Conservation (phyloP, 2,113 vertebrate genomes). For the Nothoprocta perdicaria region DNA sequence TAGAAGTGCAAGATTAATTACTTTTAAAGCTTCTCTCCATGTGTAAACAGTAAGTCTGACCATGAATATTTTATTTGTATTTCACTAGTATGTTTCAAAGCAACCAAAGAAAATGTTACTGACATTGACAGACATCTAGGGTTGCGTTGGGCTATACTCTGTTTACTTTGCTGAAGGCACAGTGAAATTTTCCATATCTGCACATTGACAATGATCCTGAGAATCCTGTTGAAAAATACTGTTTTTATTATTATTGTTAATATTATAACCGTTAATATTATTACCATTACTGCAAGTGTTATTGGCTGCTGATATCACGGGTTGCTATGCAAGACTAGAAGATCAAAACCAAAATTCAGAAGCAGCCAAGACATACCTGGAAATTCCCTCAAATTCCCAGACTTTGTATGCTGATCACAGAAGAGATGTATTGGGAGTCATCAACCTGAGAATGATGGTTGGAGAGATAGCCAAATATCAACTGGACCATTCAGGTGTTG, state of each 20-base stretch:
- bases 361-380: neutral
- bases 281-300: neutral
- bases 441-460: neutral
- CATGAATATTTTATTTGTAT: neutral
- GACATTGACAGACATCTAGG: neutral
- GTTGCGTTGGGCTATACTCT: neutral
- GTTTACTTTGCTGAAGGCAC: neutral
- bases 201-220: neutral
- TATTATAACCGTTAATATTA: neutral
- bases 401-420: neutral
- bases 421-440: neutral
- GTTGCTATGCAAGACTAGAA: neutral
- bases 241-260: neutral
- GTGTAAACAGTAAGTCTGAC: neutral
- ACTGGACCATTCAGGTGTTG: neutral
- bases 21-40: neutral
- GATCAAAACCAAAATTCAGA: neutral
- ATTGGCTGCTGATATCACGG: neutral
- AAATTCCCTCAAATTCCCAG: neutral
- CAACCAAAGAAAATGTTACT: neutral
- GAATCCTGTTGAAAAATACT: neutral
- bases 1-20: neutral
- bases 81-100: neutral
- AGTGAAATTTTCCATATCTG: neutral
- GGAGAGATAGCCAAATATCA: neutral